Evolutionary conservation across 1,140 invertebrate genomes (phyloP), one percentile per base, ranked within the genome.

Genomic region (Phortica variegata): DNA sequence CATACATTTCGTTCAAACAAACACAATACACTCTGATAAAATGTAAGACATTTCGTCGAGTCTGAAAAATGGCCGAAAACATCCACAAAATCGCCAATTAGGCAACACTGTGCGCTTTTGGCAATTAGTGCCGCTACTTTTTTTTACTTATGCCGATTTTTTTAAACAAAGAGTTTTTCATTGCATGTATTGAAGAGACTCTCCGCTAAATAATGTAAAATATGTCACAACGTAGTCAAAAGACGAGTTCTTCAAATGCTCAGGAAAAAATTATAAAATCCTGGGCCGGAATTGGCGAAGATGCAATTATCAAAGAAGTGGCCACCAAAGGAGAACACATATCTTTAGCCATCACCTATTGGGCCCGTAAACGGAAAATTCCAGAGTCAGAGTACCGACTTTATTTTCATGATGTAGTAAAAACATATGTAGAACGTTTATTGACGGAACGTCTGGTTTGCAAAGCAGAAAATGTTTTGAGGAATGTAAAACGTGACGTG

Each of bases 321-420:
- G 73, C 73, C 42, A 76, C 73, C 31, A 76, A 75, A 41, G 73
- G 73, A 12, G 71, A 73, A 16, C 54, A 73, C 53, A 72, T 76
- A 7, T 63, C 66, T 13, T 50, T 72, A 1, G 73, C 66, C 44
- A 47, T 76, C 46, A 61, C 66, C 18, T 76, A 54, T 44, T 68
- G 71, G 61, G 58, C 73, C 4, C 42, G 47, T n/a, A 76, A 72
- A 33, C 50, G 58, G 0, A 61, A 68, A 31, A 56, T 72, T 7
- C 42, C 69, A 4, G 17, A 49, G 1, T n/a, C 44, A 0, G 73
- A 75, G 43, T 69, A 71, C 40, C 47, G 47, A 5, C 59, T 68
- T 36, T 71, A 60, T 19, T 76, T 76, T 39, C 58, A 71, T 17
- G 68, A 74, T 36, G 68, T 73, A 3, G 70, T 75, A 5, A 59